A percentile compares a stretch with the other conserved stretches of the same genome.
Conservation (phyloP, 2,888 invertebrate species). For the Acronicta leporina region DNA sequence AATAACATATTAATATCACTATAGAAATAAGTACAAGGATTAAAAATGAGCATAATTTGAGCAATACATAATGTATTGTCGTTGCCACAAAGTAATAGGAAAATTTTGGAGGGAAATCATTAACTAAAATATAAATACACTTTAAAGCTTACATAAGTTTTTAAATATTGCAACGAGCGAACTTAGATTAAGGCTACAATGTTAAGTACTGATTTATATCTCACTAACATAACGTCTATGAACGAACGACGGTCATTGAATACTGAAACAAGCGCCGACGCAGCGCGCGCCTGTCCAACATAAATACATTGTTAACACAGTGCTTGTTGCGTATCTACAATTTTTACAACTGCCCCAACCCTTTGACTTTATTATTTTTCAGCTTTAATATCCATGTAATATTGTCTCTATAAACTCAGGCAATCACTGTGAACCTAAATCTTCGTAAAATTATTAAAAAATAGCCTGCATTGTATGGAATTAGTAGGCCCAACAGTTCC, state of each 20-base stretch:
- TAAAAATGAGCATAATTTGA: conserved; percentile 84
- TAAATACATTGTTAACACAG: conserved; percentile 29
- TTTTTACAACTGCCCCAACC: conserved; percentile 1
- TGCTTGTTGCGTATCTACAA: conserved; percentile 37
- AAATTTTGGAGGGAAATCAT: conserved; percentile 72
- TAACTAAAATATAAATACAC: conserved; percentile 63
- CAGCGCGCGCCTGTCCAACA: not conserved
- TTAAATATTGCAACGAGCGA: conserved; percentile 76
- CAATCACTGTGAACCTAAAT: too few relatives aligned
- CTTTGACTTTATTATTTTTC: conserved; percentile 24
- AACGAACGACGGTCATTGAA: conserved; percentile 25
- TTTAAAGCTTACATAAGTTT: conserved; percentile 74
- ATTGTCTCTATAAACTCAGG: too few relatives aligned
- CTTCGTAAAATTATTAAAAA: too few relatives aligned
- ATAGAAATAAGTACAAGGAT: conserved; percentile 68
- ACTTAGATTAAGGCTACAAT: conserved; percentile 64
- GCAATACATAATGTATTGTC: conserved; percentile 86
- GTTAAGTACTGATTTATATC: conserved; percentile 56
- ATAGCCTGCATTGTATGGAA: too few relatives aligned
- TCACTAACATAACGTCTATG: conserved; percentile 61
- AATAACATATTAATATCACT: conserved; percentile 68
- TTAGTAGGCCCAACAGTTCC: too few relatives aligned
- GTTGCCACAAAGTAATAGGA: conserved; percentile 70
- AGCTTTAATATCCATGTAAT: too few relatives aligned
- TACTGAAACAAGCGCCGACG: conserved; percentile 32